These are phyloP conservation scores for Heliconius congener DNA, from an alignment of 1,140 invertebrate genomes.

Conservation along the genomic window DNA sequence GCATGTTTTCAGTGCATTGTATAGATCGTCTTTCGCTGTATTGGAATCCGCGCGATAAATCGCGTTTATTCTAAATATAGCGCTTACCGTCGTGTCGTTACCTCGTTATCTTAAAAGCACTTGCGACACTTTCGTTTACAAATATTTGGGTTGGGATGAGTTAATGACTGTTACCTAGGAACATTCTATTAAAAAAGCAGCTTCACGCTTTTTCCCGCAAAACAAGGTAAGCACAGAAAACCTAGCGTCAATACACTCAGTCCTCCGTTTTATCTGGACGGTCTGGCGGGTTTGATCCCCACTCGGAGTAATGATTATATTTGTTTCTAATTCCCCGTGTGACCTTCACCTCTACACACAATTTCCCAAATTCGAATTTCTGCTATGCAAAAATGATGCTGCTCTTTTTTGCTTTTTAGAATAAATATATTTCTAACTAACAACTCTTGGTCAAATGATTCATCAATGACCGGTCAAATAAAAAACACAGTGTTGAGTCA, in stretches of 20 bases:
- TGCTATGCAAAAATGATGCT: no score
- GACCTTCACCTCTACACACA: no score
- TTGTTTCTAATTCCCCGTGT: no score
- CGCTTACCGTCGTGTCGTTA: slow-evolving; percentile 28
- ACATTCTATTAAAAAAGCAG: not conserved
- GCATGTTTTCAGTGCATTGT: not conserved
- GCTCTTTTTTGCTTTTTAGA: no score
- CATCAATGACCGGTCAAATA: not conserved
- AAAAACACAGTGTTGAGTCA: not conserved
- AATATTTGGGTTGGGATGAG: not conserved
- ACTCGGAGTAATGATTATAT: no score
- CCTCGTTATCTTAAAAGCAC: slow-evolving; percentile 28
- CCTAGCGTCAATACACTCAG: no score
- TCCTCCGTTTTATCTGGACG: no score
- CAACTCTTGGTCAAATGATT: not conserved
- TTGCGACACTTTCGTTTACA: slow-evolving; percentile 15
- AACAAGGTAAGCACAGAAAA: no score
- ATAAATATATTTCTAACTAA: not conserved
- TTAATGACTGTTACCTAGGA: not conserved
- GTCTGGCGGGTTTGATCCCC: no score
- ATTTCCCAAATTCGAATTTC: no score
- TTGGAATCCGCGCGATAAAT: slow-evolving; percentile 24
- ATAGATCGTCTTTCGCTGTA: slow-evolving; percentile 20
- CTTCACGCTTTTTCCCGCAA: no score
- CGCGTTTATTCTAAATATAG: slow-evolving; percentile 29